Base-by-base conservation (phyloP, 2,797 vertebrate species). In the Champsocephalus gunnari region DNA sequence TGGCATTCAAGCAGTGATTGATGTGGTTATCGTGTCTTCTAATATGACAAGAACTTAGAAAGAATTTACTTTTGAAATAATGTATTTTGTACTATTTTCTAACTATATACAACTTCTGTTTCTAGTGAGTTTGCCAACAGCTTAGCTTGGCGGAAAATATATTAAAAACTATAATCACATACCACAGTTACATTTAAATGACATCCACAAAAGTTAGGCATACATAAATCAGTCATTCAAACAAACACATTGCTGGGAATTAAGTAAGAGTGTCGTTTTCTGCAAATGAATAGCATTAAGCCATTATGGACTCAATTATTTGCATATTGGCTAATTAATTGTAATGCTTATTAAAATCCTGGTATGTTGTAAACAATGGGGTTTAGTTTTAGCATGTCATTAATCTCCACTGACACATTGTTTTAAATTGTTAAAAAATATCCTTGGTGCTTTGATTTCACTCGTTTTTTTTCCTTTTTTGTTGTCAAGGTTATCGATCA, bases 401-500 rank as follows among this genome's bases (percentile, higher is more conserved):
- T 67, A 8, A 66, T 14, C 38, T 28, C 34, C n/a, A 11, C 19
- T 45, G 14, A 67, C 65, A 9, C 19, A 68, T 17, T 55, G 11
- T 38, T 12, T 65, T 9, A 44, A 51, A 7, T 41, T 17, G 16
- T 28, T 16, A 16, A 48, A 24, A 38, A 14, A 17, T 75, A 17
- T 28, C 53, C 14, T n/a, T 58, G 6, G n/a, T 64, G 54, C 17
- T 71, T 58, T 66, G 12, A 13, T 50, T 66, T 59, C 1, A 41
- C 14, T 57, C 7, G 4, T 44, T 2, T 41, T 54, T 45, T 54
- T 45, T 41, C 49, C 2, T 43, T 0, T 71, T 0, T 57, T 12
- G 0, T 72, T 28, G 12, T 81, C 21, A 53, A 98, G 98, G 98
- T 99, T n/a, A 65, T 94, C 9, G 87, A 86, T 62, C 92, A 99